Evolutionary conservation across 2,888 invertebrate genomes (phyloP), one percentile per base, ranked within the genome.

Genomic region (Thymelicus sylvestris): DNA sequence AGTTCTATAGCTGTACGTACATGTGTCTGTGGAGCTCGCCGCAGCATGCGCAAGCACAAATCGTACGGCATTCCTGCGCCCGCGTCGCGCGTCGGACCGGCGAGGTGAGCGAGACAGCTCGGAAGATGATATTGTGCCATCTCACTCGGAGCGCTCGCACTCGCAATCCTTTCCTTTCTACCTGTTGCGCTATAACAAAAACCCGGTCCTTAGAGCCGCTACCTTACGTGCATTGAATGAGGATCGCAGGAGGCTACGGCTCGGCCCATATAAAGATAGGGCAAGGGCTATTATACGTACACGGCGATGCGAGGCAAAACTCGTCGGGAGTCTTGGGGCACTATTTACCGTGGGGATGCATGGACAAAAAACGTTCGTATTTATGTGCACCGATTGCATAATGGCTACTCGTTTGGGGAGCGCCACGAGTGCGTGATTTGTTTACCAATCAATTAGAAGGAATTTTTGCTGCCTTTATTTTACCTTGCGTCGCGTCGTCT

Each of bases 101-200:
- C 73, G 74, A 80, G 77, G 78, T 76, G 89, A 92, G 83, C 79
- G 90, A 86, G 91, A 87, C 84, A 77, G 80, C 79, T 57, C 70
- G 72, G 72, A 76, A 77, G 78, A 82, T 80, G 82, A 81, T 84
- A 85, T 83, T 83, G 79, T 83, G 81, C 80, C 76, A 75, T 91
- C 90, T 86, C 91, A 76, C 85, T 91, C 89, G 80, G 72, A 74
- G 69, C 81, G 79, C 88, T 89, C 90, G 91, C 92, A 93, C 89
- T 90, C 90, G 91, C 93, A 93, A 93, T 93, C 93, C 93, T 93
- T 93, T 92, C 92, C 89, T 91, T 92, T 92, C 93, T 93, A 93
- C 93, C 93, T 93, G 93, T 93, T 92, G 92, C 92, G 89, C 89
- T 90, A 92, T 92, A 90, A 93, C 91, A 93, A 93, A 92, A 93